phyloP scores from a whole-genome alignment of 2,113 vertebrate species.

The Rhynchopsitta pachyrhyncha region DNA sequence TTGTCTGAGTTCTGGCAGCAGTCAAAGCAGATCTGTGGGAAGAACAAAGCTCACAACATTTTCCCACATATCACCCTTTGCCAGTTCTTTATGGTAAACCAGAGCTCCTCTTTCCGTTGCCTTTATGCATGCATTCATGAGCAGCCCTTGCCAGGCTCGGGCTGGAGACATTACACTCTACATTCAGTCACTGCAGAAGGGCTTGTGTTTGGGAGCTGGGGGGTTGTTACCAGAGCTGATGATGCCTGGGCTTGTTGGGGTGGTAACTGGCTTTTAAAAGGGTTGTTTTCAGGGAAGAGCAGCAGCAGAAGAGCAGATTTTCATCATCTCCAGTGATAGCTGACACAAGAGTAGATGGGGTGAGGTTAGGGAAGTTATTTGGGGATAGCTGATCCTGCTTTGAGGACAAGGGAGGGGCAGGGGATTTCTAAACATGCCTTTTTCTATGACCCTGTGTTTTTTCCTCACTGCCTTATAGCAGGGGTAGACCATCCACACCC shows the following conservation, averaged over 20 bases:
- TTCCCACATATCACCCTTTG: constrained; percentile 98
- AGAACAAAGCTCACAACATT: constrained; percentile 99
- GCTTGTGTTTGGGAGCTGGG: background rate
- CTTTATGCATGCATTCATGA: background rate
- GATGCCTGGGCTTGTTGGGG: background rate
- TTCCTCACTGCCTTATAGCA: background rate
- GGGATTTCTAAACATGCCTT: background rate
- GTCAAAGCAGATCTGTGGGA: constrained; percentile 91
- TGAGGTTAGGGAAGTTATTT: background rate
- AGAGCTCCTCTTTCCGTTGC: background rate
- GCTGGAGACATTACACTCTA: accelerated
- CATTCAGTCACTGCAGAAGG: background rate
- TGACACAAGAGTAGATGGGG: accelerated
- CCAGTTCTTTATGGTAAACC: constrained; percentile 97
- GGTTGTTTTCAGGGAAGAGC: background rate
- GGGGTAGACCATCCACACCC: background rate
- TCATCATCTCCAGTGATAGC: background rate
- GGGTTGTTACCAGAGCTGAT: background rate
- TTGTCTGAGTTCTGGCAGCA: constrained; percentile 96
- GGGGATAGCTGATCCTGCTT: background rate
- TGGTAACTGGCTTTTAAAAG: background rate
- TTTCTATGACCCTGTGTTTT: background rate
- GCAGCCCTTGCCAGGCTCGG: background rate
- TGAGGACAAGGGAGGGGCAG: background rate
- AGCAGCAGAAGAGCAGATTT: background rate